Conservation (phyloP, 2,113 vertebrate genomes). For the Galeopterus variegatus region DNA sequence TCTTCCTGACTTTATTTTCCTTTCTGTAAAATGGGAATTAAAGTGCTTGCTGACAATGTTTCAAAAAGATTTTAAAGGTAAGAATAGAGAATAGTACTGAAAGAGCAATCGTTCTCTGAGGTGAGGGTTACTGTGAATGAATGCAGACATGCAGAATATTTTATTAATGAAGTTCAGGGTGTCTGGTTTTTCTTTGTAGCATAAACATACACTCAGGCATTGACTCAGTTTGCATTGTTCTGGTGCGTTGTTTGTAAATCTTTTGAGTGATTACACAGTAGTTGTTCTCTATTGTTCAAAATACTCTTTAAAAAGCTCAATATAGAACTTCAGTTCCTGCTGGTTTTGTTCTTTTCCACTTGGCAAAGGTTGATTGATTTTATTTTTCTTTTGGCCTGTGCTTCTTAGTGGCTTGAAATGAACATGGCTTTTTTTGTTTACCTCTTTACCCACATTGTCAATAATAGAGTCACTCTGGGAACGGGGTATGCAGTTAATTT, state of each 20-base stretch:
- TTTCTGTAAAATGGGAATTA: constrained; percentile 31
- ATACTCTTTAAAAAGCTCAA: constrained; percentile 56
- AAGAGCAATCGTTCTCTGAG: not conserved
- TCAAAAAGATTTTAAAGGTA: not conserved
- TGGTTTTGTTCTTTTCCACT: constrained; percentile 78
- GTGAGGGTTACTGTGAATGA: not conserved
- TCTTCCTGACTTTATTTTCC: not conserved
- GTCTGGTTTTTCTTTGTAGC: not conserved
- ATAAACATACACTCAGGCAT: not conserved
- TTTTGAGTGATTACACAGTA: not conserved
- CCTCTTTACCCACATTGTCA: constrained; percentile 70
- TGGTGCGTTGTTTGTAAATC: constrained; percentile 40
- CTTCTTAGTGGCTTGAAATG: constrained; percentile 72
- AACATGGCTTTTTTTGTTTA: constrained; percentile 68
- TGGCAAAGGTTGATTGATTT: constrained; percentile 80
- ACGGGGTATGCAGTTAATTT: not conserved
- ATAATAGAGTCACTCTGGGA: constrained; percentile 52
- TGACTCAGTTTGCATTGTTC: not conserved
- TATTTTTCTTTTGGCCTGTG: constrained; percentile 75
- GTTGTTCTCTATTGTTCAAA: constrained; percentile 70
- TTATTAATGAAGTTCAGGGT: not conserved
- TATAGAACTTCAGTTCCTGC: constrained; percentile 50
- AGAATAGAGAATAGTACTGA: not conserved
- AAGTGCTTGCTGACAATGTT: not conserved
- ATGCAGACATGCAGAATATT: not conserved